These are phyloP conservation scores for Chiloscyllium plagiosum DNA, from an alignment of 2,113 vertebrate genomes.

Conservation along the genomic window DNA sequence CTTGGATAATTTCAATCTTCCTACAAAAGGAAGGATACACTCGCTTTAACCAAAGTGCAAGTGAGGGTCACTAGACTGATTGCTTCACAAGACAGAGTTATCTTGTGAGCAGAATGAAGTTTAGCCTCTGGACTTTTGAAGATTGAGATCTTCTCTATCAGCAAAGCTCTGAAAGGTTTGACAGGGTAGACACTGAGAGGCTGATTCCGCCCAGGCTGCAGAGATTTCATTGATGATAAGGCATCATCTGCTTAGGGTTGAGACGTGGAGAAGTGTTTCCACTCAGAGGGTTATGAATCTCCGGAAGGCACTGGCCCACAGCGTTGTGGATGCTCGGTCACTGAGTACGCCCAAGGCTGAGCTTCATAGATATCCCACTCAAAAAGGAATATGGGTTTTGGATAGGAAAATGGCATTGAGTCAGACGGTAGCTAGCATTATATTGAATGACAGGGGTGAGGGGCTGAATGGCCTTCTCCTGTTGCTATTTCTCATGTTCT, in stretches of 20 bases:
- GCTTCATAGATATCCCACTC: neutral
- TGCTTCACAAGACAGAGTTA: neutral
- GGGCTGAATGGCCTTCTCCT: neutral
- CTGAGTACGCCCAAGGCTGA: neutral
- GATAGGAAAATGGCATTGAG: neutral
- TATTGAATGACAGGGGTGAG: neutral
- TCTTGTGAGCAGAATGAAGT: neutral
- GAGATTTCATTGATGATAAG: neutral
- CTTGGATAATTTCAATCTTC: neutral
- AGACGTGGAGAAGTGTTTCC: neutral
- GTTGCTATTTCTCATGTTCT: neutral
- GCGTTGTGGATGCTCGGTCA: neutral
- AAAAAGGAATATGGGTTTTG: neutral
- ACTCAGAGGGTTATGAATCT: neutral
- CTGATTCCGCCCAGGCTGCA: neutral
- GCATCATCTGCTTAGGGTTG: neutral
- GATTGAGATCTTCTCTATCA: neutral
- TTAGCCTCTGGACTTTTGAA: neutral
- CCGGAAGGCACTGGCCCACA: neutral
- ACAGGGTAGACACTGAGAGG: neutral
- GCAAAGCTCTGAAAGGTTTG: neutral
- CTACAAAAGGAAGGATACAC: neutral
- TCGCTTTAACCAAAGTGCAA: neutral
- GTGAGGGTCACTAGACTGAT: neutral
- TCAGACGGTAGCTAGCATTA: neutral